phyloP scores from a whole-genome alignment of 1,140 invertebrate genomes.

The Micrasema longulum region DNA sequence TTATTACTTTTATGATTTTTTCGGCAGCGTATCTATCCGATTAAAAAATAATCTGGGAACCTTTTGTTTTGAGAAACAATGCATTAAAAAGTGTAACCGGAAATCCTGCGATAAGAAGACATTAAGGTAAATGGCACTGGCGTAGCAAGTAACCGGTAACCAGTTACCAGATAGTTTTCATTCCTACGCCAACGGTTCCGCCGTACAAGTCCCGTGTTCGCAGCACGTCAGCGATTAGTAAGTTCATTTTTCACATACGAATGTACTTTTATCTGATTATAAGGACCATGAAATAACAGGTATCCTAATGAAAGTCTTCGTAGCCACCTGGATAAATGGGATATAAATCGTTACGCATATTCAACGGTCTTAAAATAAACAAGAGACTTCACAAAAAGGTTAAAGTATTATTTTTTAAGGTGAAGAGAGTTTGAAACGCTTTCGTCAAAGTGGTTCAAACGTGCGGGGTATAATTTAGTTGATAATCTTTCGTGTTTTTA shows the following conservation, averaged over 20 bases:
- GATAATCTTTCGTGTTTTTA: too few species aligned
- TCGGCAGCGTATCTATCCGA: too few species aligned
- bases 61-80: background rate
- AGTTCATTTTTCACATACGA: conserved; percentile 48
- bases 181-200: conserved; percentile 26
- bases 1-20: too few species aligned
- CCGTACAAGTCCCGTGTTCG: conserved; percentile 1
- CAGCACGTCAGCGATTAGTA: conserved; percentile 39
- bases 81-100: conserved; percentile 19
- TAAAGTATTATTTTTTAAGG: too few species aligned
- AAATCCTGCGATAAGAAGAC: conserved; percentile 35
- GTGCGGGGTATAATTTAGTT: too few species aligned
- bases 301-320: conserved; percentile 51
- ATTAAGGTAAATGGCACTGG: conserved; percentile 27
- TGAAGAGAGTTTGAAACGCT: too few species aligned
- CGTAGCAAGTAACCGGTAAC: too few species aligned
- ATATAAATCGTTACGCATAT: conserved; percentile 48
- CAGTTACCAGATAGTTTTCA: conserved; percentile 27
- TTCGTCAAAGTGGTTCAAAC: too few species aligned
- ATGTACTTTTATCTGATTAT: conserved; percentile 52
- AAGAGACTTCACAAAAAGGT: background rate
- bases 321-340: conserved; percentile 51
- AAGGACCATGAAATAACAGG: conserved; percentile 53
- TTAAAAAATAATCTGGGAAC: conserved; percentile 21
- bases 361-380: background rate